These are phyloP conservation scores for fruit fly (Drosophila melanogaster) DNA, from an alignment of 1,140 invertebrate genomes.

Conservation along the genomic window DNA sequence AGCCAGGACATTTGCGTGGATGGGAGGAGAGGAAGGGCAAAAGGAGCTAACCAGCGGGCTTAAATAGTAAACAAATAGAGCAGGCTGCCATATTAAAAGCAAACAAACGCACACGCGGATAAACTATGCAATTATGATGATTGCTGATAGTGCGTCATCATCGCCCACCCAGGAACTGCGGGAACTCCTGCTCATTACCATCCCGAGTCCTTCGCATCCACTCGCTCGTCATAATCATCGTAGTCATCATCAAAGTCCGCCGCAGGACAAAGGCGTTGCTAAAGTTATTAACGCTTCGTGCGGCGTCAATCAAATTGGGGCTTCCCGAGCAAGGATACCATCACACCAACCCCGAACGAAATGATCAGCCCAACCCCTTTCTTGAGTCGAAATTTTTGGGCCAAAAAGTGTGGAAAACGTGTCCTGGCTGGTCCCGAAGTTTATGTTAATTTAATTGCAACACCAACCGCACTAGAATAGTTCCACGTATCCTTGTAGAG, in stretches of 20 bases:
- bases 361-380: slow-evolving; percentile 7
- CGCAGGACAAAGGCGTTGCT: slow-evolving; percentile 78
- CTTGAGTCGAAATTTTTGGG: slow-evolving; percentile 48
- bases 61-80: slow-evolving; percentile 75
- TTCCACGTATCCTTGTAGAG: slow-evolving; percentile 64
- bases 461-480: slow-evolving; percentile 77
- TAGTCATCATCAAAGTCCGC: slow-evolving; percentile 67
- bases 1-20: slow-evolving; percentile 33
- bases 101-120: slow-evolving; percentile 53
- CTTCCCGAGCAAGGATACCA: slow-evolving; percentile 32
- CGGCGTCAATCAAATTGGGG: slow-evolving; percentile 76
- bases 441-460: slow-evolving; percentile 83
- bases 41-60: slow-evolving; percentile 3
- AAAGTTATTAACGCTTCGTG: slow-evolving; percentile 82
- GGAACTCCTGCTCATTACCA: slow-evolving; percentile 23
- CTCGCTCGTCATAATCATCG: slow-evolving; percentile 30
- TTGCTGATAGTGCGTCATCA: slow-evolving; percentile 74
- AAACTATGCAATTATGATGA: slow-evolving; percentile 68
- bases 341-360: slow-evolving; percentile 16
- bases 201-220: slow-evolving; percentile 9
- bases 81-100: slow-evolving; percentile 54
- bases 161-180: slow-evolving; percentile 4
- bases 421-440: slow-evolving; percentile 50
- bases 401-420: slow-evolving; percentile 70
- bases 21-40: not conserved